A percentile compares a stretch with the other conserved stretches of the same genome.
These are phyloP conservation scores for Caenorhabditis drosophilae DNA, from an alignment of 2,888 invertebrate species.

Conservation along the genomic window DNA sequence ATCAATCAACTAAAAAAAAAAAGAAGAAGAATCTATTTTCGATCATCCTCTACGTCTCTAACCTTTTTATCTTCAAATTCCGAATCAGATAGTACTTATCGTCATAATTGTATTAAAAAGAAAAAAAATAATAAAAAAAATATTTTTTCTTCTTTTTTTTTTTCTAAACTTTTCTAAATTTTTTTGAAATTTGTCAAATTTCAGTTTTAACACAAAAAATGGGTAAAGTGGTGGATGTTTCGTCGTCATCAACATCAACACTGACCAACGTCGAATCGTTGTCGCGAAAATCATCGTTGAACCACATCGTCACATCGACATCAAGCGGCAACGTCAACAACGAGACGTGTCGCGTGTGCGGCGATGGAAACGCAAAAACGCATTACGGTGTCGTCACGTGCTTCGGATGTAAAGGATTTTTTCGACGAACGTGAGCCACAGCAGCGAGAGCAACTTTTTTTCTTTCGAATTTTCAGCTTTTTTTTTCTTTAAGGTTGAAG, in stretches of 20 bases:
- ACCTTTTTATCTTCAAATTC: slow-evolving; percentile 1
- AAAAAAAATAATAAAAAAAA: neutral
- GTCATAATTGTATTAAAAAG: neutral
- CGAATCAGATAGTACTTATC: slow-evolving; percentile 1
- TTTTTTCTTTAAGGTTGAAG: slow-evolving; percentile 47
- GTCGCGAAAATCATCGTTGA: slow-evolving; percentile 29
- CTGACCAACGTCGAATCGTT: slow-evolving; percentile 31
- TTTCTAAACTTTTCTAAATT: too few species aligned
- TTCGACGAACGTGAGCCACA: slow-evolving; percentile 47
- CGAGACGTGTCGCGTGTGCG: slow-evolving; percentile 67
- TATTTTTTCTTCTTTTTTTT: slow-evolving; percentile 3
- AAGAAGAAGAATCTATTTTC: too few species aligned
- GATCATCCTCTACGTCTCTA: neutral
- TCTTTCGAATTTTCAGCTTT: neutral
- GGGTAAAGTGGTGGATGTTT: slow-evolving; percentile 25
- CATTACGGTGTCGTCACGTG: slow-evolving; percentile 68
- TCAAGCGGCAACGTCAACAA: too few species aligned
- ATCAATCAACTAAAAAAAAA: too few species aligned
- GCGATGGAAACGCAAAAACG: slow-evolving; percentile 66
- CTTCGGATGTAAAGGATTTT: slow-evolving; percentile 59
- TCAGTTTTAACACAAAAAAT: too few species aligned
- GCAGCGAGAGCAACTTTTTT: neutral
- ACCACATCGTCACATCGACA: slow-evolving; percentile 21
- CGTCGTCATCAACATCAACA: slow-evolving; percentile 16
- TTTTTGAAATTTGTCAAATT: too few species aligned